These are phyloP conservation scores for Oncorhynchus clarkii DNA, from an alignment of 2,113 vertebrate genomes.

Conservation along the genomic window DNA sequence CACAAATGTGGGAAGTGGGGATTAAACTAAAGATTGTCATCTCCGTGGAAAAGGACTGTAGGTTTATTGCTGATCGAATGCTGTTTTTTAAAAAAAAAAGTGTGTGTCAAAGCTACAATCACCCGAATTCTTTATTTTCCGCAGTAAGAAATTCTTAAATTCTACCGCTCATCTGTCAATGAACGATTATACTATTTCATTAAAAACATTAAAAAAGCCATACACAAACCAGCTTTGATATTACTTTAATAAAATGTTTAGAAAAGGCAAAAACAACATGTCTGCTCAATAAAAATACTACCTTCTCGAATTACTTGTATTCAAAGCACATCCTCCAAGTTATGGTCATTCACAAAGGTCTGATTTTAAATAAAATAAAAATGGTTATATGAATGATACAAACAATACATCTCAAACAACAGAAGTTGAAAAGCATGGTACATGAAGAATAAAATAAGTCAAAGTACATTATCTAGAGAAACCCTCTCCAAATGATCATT, in stretches of 20 bases:
- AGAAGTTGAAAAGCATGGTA: slow-evolving; percentile 76
- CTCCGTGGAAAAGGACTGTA: background rate
- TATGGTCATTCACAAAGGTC: slow-evolving; percentile 82
- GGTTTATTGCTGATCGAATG: no score
- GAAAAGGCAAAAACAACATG: slow-evolving; percentile 87
- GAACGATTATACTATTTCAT: no score
- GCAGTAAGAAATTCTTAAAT: no score
- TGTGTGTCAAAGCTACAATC: no score
- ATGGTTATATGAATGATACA: slow-evolving; percentile 83
- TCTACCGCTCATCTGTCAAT: no score
- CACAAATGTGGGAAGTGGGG: slow-evolving; percentile 8
- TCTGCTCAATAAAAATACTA: slow-evolving; percentile 87
- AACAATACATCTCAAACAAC: slow-evolving; percentile 87
- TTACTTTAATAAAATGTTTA: slow-evolving; percentile 86
- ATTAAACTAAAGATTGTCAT: background rate
- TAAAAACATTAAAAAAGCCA: no score
- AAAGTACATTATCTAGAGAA: slow-evolving; percentile 34
- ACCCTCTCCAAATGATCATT: slow-evolving; percentile 14
- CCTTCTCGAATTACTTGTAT: slow-evolving; percentile 78
- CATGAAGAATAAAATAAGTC: slow-evolving; percentile 34
- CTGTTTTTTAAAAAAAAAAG: no score
- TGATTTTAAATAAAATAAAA: slow-evolving; percentile 84
- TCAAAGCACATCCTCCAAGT: slow-evolving; percentile 82
- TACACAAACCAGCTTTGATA: background rate
- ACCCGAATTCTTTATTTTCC: no score